Evolutionary conservation across 2,113 vertebrate genomes (phyloP).

Genomic region (Prionailurus bengalensis): DNA sequence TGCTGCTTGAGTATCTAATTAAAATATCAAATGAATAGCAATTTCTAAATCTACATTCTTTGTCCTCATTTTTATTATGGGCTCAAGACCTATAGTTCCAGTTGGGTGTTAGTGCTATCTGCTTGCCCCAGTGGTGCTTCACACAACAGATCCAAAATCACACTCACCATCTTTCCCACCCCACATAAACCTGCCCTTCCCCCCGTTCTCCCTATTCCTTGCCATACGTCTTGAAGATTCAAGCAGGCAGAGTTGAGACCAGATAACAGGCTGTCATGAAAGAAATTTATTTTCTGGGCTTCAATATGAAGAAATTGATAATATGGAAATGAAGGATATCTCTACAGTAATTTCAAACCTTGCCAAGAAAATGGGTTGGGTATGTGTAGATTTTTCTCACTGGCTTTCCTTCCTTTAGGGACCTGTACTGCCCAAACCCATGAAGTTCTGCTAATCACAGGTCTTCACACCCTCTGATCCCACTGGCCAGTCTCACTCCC

Average conservation of each 20-base stretch:
- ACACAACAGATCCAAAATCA: not conserved
- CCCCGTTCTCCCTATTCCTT: not conserved
- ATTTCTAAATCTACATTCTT: conserved; percentile 19
- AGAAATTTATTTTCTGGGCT: not conserved
- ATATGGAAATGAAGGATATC: not conserved
- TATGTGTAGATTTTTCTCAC: not conserved
- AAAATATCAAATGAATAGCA: not conserved
- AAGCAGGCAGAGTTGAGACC: conserved; percentile 3
- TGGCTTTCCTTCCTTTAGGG: not conserved
- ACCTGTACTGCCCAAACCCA: not conserved
- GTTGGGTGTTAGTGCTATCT: not conserved
- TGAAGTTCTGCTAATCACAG: not conserved
- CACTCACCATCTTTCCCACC: not conserved
- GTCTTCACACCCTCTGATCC: not conserved
- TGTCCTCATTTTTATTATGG: conserved; percentile 30
- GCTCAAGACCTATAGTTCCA: not conserved
- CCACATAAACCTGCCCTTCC: not conserved
- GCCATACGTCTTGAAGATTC: conserved; percentile 37
- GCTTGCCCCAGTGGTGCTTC: not conserved
- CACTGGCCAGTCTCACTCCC: not conserved
- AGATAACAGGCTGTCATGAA: not conserved
- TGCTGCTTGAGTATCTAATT: not conserved
- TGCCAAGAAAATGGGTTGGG: not conserved
- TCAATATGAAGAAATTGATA: conserved; percentile 18
- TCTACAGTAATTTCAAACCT: not conserved